Conservation (phyloP, 2,797 vertebrate genomes). For the Sebastes elongatus region DNA sequence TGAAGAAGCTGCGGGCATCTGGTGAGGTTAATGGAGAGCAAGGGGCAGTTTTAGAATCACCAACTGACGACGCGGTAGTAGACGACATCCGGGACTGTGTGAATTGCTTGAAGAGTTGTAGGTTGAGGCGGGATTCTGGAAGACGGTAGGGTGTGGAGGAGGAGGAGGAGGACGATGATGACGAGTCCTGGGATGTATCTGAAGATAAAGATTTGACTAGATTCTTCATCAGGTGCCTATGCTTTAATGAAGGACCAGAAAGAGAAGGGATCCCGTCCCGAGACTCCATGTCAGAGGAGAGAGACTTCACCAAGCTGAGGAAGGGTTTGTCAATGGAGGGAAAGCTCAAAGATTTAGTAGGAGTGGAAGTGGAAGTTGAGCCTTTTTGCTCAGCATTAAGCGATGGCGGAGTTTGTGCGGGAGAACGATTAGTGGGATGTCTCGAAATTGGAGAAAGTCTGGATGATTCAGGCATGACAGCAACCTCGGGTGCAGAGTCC, state of each 20-base stretch:
- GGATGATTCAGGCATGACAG: slow-evolving; percentile 55
- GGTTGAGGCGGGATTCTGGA: slow-evolving; percentile 91
- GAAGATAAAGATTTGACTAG: slow-evolving; percentile 96
- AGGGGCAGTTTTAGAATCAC: slow-evolving; percentile 95
- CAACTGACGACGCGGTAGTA: slow-evolving; percentile 21
- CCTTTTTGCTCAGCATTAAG: slow-evolving; percentile 52
- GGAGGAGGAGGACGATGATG: slow-evolving; percentile 30
- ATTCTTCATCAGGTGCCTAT: slow-evolving; percentile 93
- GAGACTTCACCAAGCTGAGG: slow-evolving; percentile 89
- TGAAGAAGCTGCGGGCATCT: slow-evolving; percentile 94
- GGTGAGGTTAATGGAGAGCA: slow-evolving; percentile 91
- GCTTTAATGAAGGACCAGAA: slow-evolving; percentile 79
- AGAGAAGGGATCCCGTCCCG: slow-evolving; percentile 77
- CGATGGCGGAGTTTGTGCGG: slow-evolving; percentile 59
- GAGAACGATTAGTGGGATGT: slow-evolving; percentile 68
- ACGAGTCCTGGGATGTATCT: slow-evolving; percentile 89
- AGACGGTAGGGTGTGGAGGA: slow-evolving; percentile 79
- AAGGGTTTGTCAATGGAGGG: slow-evolving; percentile 89
- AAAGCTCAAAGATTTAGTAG: slow-evolving; percentile 85
- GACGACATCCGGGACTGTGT: slow-evolving; percentile 88
- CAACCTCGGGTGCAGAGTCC: slow-evolving; percentile 61
- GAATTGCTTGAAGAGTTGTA: slow-evolving; percentile 96
- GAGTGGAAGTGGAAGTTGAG: slow-evolving; percentile 77
- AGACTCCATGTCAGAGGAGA: slow-evolving; percentile 90
- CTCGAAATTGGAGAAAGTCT: slow-evolving; percentile 51